These are phyloP conservation scores for Tapera naevia DNA, from an alignment of 2,797 vertebrate genomes.

Conservation along the genomic window DNA sequence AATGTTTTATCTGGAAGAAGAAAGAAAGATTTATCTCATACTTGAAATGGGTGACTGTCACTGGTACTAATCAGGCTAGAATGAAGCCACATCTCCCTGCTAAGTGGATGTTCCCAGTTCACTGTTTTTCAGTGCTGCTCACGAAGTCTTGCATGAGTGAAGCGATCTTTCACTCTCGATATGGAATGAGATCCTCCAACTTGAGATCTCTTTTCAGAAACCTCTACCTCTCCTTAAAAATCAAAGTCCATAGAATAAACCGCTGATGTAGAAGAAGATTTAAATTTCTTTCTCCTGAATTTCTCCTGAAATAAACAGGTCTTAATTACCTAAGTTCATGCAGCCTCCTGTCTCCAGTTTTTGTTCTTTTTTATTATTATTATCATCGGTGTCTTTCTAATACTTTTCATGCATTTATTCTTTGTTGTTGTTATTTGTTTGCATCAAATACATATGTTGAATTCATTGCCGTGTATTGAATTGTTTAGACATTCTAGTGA, in stretches of 20 bases:
- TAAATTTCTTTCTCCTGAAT: not conserved
- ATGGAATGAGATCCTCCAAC: not conserved
- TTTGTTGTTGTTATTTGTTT: not conserved
- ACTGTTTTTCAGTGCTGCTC: not conserved
- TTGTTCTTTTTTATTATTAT: not conserved
- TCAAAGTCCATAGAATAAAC: not conserved
- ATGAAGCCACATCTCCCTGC: not conserved
- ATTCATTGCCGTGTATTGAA: not conserved
- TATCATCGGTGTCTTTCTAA: not conserved
- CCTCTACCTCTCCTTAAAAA: not conserved
- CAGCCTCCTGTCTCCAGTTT: not conserved
- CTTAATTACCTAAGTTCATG: not conserved
- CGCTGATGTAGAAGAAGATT: not conserved
- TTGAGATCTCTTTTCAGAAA: not conserved
- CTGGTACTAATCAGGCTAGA: not conserved
- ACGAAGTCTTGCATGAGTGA: not conserved
- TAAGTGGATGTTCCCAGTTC: not conserved
- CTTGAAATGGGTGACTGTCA: not conserved
- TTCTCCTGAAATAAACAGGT: not conserved
- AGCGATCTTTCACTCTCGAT: not conserved
- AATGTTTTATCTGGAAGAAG: not conserved
- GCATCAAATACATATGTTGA: not conserved
- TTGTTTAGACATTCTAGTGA: not conserved
- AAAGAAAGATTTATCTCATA: not conserved
- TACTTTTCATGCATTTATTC: not conserved